Conservation (phyloP, 2,888 invertebrate species). For the Merodon equestris region DNA sequence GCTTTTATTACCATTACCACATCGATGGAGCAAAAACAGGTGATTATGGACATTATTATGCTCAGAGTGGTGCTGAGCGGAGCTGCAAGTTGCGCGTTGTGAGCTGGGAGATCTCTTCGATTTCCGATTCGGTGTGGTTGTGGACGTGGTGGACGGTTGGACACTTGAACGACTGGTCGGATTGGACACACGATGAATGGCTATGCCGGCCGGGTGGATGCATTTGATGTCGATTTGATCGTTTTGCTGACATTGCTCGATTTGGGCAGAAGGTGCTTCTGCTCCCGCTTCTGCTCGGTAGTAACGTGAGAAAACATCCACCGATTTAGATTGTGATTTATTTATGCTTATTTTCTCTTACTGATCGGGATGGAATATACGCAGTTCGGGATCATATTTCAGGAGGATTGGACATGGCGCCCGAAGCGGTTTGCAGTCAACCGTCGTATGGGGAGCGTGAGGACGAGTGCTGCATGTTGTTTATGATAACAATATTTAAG, state of each 20-base stretch:
- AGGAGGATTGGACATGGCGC: no score
- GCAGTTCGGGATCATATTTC: no score
- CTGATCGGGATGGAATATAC: no score
- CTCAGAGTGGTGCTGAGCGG: slow-evolving; percentile 30
- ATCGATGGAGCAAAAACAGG: slow-evolving; percentile 65
- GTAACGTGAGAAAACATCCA: slow-evolving; percentile 63
- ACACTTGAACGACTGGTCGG: neutral
- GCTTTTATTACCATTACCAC: slow-evolving; percentile 67
- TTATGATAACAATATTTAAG: no score
- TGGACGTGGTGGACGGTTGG: no score
- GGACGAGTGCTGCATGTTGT: no score
- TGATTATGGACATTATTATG: slow-evolving; percentile 67
- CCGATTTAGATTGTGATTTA: slow-evolving; percentile 56
- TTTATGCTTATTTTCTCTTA: slow-evolving; percentile 5
- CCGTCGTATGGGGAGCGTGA: no score
- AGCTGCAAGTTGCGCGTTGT: neutral
- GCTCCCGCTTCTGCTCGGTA: slow-evolving; percentile 31
- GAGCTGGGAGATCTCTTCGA: slow-evolving; percentile 43
- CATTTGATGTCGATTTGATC: slow-evolving; percentile 12
- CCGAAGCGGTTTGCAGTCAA: neutral
- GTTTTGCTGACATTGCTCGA: slow-evolving; percentile 36
- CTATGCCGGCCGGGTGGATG: slow-evolving; percentile 33
- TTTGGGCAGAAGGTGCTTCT: slow-evolving; percentile 10
- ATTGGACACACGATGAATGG: slow-evolving; percentile 7
- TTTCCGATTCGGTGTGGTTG: slow-evolving; percentile 56